Evolutionary conservation across 1,140 invertebrate species (phyloP), one percentile per base, ranked within the genome.

Genomic region (Saccostrea glomerata): DNA sequence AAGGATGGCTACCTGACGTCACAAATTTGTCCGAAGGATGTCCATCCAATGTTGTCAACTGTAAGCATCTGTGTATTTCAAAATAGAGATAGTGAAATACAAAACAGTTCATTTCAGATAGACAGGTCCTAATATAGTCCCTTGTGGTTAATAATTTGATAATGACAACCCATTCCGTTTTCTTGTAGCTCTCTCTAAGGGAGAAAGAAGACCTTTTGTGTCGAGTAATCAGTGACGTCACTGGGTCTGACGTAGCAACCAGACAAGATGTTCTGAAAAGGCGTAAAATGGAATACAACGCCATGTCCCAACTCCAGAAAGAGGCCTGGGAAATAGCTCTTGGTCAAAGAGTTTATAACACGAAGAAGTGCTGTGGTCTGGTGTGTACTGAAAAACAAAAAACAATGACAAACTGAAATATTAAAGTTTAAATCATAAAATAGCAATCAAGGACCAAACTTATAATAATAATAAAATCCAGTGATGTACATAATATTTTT

Each of bases 321-420:
- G 73, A 82, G 13, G 70, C 82, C 12, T 84, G 90, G 23, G 86
- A 88, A 73, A 82, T 91, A 23, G 90, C 87, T 7, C 86, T 92
- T 7, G 66, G 90, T 70, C 88, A 90, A 30, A 89, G 91, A 15
- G 86, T 86, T 17, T 82, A 47, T 47, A 89, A 91, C 82, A 87
- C 90, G 58, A 83, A 60, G 25, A 54, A 83, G 13, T 93, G 92
- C 55, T 93, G 92, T 87, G 40, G 70, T 7, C 88, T 88, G 91
- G 92, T 93, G 63, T 70, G 89, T 55, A 9, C 3, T 20, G 13
- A 47, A 47, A 47, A 47, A 3, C 47, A 36, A 36, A n/a, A 36
- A 36, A 36, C 30, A 36, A 36, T 36, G 30, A 36, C 30, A 36
- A 36, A 36, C 30, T 36, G 30, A 36, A 36, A 36, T 36, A 36